A percentile compares a stretch with the other conserved stretches of the same genome.
These are phyloP conservation scores for Hippasteria phrygiana DNA, from an alignment of 53 echinoderm and acorn worm species.

Conservation along the genomic window DNA sequence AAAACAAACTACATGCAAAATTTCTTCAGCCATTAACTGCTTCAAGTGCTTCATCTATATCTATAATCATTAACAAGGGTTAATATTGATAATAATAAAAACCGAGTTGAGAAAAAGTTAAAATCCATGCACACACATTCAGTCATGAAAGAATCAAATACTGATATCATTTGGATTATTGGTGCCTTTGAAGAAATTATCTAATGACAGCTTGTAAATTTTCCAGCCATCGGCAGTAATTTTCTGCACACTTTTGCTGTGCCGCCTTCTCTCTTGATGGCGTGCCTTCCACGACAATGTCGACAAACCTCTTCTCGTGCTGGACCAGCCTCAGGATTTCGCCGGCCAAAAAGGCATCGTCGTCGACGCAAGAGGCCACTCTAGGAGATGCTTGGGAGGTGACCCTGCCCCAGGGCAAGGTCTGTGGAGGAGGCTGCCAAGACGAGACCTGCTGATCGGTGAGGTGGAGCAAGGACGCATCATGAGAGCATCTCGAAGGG, in stretches of 20 bases:
- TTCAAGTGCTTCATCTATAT: not conserved
- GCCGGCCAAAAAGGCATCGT: not conserved
- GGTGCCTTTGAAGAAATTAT: not conserved
- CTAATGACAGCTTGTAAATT: not conserved
- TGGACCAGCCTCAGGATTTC: slow-evolving; percentile 8
- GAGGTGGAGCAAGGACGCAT: not conserved
- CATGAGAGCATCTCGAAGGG: slow-evolving; percentile 27
- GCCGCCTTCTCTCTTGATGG: not conserved
- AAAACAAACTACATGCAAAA: not conserved
- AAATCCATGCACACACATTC: not conserved
- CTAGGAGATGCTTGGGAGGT: not conserved
- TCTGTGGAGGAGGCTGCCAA: not conserved
- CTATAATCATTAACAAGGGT: too few relatives aligned
- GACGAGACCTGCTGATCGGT: not conserved
- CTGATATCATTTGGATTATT: not conserved
- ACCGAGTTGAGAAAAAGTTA: not conserved
- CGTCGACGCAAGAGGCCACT: not conserved
- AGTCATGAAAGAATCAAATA: not conserved
- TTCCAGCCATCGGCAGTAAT: slow-evolving; percentile 46
- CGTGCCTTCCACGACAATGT: slow-evolving; percentile 29
- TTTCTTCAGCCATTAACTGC: too few relatives aligned
- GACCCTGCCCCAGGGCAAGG: not conserved
- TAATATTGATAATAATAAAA: not conserved
- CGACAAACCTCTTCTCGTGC: slow-evolving; percentile 36
- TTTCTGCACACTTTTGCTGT: slow-evolving; percentile 14